Evolutionary conservation across 2,113 vertebrate species (phyloP).

Genomic region (Alces alces): DNA sequence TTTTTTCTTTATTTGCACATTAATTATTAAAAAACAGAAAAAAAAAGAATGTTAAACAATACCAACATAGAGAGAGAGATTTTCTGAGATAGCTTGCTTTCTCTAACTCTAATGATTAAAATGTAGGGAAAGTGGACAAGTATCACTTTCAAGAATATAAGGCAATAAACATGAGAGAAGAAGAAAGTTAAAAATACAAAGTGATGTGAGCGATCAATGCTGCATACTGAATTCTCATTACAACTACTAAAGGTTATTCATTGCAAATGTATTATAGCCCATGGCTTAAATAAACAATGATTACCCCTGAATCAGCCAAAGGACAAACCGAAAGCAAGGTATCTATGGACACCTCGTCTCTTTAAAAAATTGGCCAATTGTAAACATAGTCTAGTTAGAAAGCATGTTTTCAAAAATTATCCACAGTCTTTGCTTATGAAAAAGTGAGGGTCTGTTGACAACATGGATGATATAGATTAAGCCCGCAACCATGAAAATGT

Average conservation of each 20-base stretch:
- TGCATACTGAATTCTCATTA: neutral
- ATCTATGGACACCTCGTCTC: neutral
- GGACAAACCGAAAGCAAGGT: neutral
- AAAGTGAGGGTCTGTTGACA: neutral
- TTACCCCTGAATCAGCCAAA: neutral
- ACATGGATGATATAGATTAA: neutral
- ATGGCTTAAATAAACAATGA: neutral
- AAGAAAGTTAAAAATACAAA: neutral
- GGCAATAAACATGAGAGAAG: neutral
- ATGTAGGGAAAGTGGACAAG: neutral
- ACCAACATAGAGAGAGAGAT: neutral
- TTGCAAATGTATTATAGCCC: neutral
- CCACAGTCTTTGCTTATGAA: neutral
- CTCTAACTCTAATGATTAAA: constrained; percentile 10
- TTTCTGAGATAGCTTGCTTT: neutral
- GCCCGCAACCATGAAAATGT: neutral
- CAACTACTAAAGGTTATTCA: neutral
- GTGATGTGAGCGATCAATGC: neutral
- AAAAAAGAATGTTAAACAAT: neutral
- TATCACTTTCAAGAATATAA: constrained; percentile 25
- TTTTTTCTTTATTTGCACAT: constrained; percentile 21
- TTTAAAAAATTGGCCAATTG: neutral
- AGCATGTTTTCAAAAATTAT: neutral
- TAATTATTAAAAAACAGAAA: neutral
- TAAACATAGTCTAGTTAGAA: neutral